phyloP scores from a whole-genome alignment of 2,888 invertebrate genomes.

The Campoplex capitator region DNA sequence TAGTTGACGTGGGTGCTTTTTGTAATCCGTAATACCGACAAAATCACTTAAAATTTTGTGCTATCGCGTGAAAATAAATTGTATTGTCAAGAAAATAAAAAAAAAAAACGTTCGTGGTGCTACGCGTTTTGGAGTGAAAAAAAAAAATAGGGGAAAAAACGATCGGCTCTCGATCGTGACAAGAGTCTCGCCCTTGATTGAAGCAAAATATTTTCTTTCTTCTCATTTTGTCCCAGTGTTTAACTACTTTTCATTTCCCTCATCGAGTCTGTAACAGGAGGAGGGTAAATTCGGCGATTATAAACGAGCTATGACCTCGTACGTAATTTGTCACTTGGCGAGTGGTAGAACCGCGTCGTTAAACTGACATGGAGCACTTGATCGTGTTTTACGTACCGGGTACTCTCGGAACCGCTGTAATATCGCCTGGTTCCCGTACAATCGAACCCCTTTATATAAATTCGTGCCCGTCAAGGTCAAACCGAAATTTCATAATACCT shows the following conservation, averaged over 20 bases:
- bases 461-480: slow-evolving; percentile 2
- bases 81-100: not conserved
- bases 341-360: slow-evolving; percentile 40
- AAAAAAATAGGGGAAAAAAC: not conserved
- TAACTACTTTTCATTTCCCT: not conserved
- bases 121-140: not conserved
- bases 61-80: not conserved
- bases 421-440: slow-evolving; percentile 25
- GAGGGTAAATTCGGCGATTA: slow-evolving; percentile 25
- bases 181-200: slow-evolving; percentile 22
- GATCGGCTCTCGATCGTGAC: slow-evolving; percentile 4
- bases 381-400: slow-evolving; percentile 26
- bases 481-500: not conserved
- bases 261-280: not conserved
- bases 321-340: slow-evolving; percentile 28
- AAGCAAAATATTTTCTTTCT: slow-evolving; percentile 11
- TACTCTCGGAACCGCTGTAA: slow-evolving; percentile 27
- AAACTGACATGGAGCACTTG: slow-evolving; percentile 60
- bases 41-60: not conserved
- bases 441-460: slow-evolving; percentile 1
- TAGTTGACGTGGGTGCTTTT: slow-evolving; percentile 64
- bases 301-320: slow-evolving; percentile 47
- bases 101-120: not conserved
- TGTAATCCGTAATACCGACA: slow-evolving; percentile 3
- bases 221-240: not conserved